Percentiles rank a stretch among this genome's conserved stretches.
Conservation (phyloP, 1,140 invertebrate genomes). For the Macrotrachela quadricornifera region DNA sequence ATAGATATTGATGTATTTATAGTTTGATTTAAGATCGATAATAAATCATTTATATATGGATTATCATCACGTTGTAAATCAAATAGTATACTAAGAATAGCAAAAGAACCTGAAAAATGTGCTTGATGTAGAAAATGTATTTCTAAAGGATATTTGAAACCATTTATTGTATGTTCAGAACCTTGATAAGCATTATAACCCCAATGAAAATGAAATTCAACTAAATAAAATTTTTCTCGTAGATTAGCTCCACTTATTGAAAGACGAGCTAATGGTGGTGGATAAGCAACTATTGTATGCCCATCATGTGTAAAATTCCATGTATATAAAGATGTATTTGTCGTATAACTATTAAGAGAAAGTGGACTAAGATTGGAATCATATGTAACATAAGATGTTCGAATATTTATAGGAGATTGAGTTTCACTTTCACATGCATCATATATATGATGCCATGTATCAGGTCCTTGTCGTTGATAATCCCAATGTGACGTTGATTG, state of each 20-base stretch:
- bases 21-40: too few relatives aligned
- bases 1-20: too few relatives aligned
- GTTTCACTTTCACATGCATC: too few relatives aligned
- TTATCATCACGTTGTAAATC: too few relatives aligned
- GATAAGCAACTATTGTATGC: not conserved
- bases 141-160: conserved; percentile 3
- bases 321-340: not conserved
- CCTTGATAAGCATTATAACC: conserved; percentile 4
- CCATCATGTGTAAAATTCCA: not conserved
- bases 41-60: too few relatives aligned
- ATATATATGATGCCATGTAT: too few relatives aligned
- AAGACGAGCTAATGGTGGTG: not conserved
- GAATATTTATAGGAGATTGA: too few relatives aligned
- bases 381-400: too few relatives aligned
- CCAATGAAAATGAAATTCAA: conserved; percentile 8
- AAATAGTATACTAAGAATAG: too few relatives aligned
- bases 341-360: not conserved
- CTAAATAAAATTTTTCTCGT: not conserved
- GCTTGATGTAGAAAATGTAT: not conserved
- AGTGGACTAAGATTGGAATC: not conserved
- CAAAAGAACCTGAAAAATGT: too few relatives aligned
- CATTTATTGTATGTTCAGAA: conserved; percentile 1
- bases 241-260: conserved; percentile 3
- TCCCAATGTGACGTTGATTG: too few relatives aligned
- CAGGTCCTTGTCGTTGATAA: too few relatives aligned